Percentiles rank a stretch among this genome's conserved stretches.
These are phyloP conservation scores for Drosophila monieri DNA, from an alignment of 2,888 invertebrate species.

Conservation along the genomic window DNA sequence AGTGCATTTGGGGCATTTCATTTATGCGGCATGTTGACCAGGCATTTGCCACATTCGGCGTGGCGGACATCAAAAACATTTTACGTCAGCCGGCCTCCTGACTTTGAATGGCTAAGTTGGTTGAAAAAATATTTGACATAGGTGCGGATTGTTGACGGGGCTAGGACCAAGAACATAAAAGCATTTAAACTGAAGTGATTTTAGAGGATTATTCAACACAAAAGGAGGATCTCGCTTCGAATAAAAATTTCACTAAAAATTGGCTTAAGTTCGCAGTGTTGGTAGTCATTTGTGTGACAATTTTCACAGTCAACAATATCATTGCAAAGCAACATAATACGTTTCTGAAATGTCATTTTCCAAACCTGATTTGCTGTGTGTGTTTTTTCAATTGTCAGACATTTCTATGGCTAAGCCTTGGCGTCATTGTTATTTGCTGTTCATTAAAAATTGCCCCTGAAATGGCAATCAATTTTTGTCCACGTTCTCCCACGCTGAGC, in stretches of 20 bases:
- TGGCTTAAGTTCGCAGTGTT: background rate
- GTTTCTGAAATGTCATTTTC: constrained; percentile 24
- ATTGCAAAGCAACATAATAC: constrained; percentile 48
- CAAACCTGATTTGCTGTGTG: constrained; percentile 26
- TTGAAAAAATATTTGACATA: constrained; percentile 42
- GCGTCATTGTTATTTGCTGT: constrained; percentile 53
- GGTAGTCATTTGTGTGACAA: background rate
- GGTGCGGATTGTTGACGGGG: constrained; percentile 39
- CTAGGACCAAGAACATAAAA: constrained; percentile 18
- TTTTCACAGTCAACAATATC: constrained; percentile 12
- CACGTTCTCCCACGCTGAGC: constrained; percentile 7
- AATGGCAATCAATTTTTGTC: constrained; percentile 68
- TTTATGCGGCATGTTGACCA: constrained; percentile 60
- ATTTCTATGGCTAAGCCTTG: constrained; percentile 32
- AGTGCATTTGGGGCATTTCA: constrained; percentile 73
- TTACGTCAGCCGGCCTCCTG: constrained; percentile 28
- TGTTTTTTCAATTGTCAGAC: constrained; percentile 17
- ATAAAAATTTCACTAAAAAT: constrained; percentile 1
- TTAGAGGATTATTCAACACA: background rate
- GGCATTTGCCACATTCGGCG: constrained; percentile 57
- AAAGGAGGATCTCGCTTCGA: background rate
- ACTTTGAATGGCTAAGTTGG: constrained; percentile 41
- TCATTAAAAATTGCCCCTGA: constrained; percentile 75
- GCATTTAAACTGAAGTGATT: constrained; percentile 12
- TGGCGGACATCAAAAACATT: constrained; percentile 56